phyloP scores from a whole-genome alignment of 1,140 invertebrate species.

The Lepidostoma basale region DNA sequence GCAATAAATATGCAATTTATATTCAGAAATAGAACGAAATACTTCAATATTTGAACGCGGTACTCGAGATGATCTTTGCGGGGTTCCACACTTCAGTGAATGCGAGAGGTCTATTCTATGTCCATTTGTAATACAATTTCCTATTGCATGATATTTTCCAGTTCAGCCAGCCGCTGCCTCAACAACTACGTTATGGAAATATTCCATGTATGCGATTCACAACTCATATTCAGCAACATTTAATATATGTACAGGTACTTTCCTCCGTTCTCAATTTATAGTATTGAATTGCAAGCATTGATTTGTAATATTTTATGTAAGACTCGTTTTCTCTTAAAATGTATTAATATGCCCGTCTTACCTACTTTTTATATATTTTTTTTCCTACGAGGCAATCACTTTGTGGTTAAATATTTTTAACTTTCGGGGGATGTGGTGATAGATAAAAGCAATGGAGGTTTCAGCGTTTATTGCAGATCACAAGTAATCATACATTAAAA shows the following conservation, averaged over 20 bases:
- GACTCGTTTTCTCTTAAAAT: background rate
- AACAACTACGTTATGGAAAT: background rate
- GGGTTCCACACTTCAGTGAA: background rate
- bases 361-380: background rate
- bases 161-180: background rate
- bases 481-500: no score
- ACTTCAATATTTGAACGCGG: no score
- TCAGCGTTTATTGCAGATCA: no score
- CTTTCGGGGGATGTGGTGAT: no score
- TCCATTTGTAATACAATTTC: constrained; percentile 2
- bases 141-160: background rate
- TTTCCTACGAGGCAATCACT: background rate
- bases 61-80: background rate
- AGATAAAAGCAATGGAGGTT: no score
- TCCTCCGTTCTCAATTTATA: background rate
- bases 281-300: background rate
- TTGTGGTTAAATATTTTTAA: background rate
- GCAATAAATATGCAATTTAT: background rate
- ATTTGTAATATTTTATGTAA: background rate
- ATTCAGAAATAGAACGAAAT: background rate
- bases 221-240: background rate
- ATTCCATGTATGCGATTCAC: background rate
- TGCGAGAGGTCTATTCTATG: background rate
- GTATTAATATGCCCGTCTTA: background rate
- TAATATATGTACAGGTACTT: background rate